Conservation (phyloP, 37 sponge, comb jelly and placozoan species). For the Dysidea cf. avara region DNA sequence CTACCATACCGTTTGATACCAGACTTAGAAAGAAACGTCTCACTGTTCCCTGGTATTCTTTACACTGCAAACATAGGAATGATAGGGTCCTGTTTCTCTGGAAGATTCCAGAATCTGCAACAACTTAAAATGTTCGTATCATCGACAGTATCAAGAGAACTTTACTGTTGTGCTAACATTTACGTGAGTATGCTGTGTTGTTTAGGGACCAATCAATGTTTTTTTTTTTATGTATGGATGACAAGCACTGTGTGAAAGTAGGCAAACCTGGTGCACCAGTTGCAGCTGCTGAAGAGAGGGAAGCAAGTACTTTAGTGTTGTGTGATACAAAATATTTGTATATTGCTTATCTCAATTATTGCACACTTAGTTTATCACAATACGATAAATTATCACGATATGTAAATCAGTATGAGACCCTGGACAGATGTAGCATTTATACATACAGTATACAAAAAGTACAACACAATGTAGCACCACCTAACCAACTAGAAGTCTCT, state of each 20-base stretch:
- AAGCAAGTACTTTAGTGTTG: constrained; percentile 4
- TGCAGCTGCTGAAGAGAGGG: constrained; percentile 25
- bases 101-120: constrained; percentile 17
- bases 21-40: too few relatives aligned
- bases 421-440: too few relatives aligned
- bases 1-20: too few relatives aligned
- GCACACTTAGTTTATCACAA: too few relatives aligned
- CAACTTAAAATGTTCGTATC: neutral
- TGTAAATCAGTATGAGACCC: too few relatives aligned
- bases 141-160: constrained; percentile 2
- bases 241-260: constrained; percentile 29
- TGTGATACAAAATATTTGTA: too few relatives aligned
- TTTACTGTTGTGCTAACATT: constrained; percentile 15
- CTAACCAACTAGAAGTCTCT: too few relatives aligned
- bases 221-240: constrained; percentile 8
- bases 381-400: too few relatives aligned
- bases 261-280: constrained; percentile 25
- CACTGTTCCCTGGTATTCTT: neutral
- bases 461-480: too few relatives aligned
- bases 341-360: too few relatives aligned
- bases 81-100: neutral
- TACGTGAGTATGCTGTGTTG: constrained; percentile 33
- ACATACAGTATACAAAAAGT: too few relatives aligned
- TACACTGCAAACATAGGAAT: constrained; percentile 1
- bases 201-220: too few relatives aligned